Base-by-base conservation (phyloP, 2,888 invertebrate species). In the Sphaerophoria rueppellii region DNA sequence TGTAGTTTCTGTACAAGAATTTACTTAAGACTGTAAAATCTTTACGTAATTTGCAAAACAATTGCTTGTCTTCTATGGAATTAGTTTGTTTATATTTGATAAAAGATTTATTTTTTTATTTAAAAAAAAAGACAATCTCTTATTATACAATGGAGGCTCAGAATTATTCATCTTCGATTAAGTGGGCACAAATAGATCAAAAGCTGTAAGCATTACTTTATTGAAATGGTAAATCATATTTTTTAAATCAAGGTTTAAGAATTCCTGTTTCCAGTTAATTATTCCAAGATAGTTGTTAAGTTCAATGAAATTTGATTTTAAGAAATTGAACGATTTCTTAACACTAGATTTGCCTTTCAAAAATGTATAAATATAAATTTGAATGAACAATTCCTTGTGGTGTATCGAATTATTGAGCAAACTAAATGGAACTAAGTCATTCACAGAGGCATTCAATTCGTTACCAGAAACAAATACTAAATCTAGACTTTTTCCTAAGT, bases 261-360 rank as follows among this genome's bases (percentile, higher is more conserved):
- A 9, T 52, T 52, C 52, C 16, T 24, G 16, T 9, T 52, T 24
- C 52, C 52, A 52, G 32, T 24, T 9, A 24, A 52, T 52, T 24
- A 11, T 4, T 24, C 24, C 16, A 52, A 52, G 32, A 24, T 46
- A 46, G 32, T 1, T 52, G 4, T 5, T 24, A 11, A 52, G 52
- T 52, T 52, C 24, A 52, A 11, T 52, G 32, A 24, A 52, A 14
- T 52, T 52, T 32, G 52, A 24, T 52, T 52, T 52, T 52, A 32
- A 0, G 1, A 52, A 52, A 52, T 0, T 52, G 9, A 52, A 52
- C 16, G 6, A 9, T 52, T 11, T 50, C 16, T 50, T 14, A 0
- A 50, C 4, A 6, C 4, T 16, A 14, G 24, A 6, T 6, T 11
- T 9, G 16, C 7, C 9, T 52, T 16, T 4, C 32, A 32, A 32